These are phyloP conservation scores for Melanocharis versteri DNA, from an alignment of 2,113 vertebrate genomes.

Conservation along the genomic window DNA sequence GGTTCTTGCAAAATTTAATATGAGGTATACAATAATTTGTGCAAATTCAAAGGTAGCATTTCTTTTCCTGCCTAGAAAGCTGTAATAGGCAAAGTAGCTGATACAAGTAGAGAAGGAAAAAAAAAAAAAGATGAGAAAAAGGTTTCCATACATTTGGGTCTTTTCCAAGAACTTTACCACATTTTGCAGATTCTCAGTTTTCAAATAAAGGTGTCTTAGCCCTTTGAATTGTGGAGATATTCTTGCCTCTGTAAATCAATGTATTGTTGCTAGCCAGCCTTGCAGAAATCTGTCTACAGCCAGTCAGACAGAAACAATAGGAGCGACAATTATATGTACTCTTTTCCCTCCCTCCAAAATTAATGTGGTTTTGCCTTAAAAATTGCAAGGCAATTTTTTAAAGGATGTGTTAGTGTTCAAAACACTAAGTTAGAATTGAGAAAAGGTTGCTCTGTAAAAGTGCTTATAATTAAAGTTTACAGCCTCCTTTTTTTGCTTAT, in stretches of 20 bases:
- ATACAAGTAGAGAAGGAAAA: not conserved
- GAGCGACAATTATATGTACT: not conserved
- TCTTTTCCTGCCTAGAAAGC: constrained; percentile 12
- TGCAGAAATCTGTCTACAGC: constrained; percentile 57
- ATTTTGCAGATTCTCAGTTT: constrained; percentile 44
- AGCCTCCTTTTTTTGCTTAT: not conserved
- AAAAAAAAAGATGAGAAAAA: not conserved
- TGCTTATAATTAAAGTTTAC: not conserved
- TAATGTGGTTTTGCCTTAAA: constrained; percentile 2
- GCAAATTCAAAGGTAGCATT: not conserved
- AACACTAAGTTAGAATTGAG: not conserved
- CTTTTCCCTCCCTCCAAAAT: not conserved
- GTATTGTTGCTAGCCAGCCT: constrained; percentile 52
- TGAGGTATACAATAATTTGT: not conserved
- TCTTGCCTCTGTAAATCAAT: constrained; percentile 65
- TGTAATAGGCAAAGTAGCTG: constrained; percentile 22
- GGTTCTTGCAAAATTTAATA: constrained; percentile 29
- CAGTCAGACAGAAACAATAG: constrained; percentile 55
- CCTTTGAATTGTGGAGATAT: constrained; percentile 16
- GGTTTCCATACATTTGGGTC: constrained; percentile 53
- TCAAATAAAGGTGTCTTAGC: constrained; percentile 7
- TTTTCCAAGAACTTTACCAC: constrained; percentile 66
- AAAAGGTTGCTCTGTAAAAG: not conserved
- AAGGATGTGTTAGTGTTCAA: not conserved
- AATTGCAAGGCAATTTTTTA: not conserved